A percentile compares a stretch with the other conserved stretches of the same genome.
Evolutionary conservation across 1,140 invertebrate genomes (phyloP).

Genomic region (Harpegnathos saltator): DNA sequence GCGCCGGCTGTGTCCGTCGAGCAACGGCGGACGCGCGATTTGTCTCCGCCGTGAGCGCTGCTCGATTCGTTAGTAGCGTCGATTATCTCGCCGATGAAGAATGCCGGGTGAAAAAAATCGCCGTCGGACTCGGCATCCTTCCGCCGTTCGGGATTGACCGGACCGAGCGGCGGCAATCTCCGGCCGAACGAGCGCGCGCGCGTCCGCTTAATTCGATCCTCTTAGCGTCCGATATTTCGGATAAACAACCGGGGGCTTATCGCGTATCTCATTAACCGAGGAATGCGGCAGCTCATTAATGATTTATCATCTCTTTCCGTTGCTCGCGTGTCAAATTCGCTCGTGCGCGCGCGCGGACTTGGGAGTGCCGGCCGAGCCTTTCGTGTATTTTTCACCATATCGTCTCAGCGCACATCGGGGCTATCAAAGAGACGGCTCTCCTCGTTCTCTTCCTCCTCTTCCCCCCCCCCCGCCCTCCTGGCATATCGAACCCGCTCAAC

Average conservation of each 20-base stretch:
- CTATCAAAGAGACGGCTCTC: slow-evolving; percentile 19
- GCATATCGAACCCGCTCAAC: neutral
- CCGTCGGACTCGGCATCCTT: too few species aligned
- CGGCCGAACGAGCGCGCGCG: neutral
- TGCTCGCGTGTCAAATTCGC: slow-evolving; percentile 49
- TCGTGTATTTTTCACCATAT: slow-evolving; percentile 43
- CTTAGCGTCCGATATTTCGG: slow-evolving; percentile 12
- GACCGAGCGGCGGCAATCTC: neutral
- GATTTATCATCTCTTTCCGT: slow-evolving; percentile 45
- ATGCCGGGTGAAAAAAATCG: too few species aligned
- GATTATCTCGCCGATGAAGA: too few species aligned
- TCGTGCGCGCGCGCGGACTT: slow-evolving; percentile 1
- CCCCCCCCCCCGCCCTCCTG: neutral
- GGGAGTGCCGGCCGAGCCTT: neutral
- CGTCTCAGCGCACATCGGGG: slow-evolving; percentile 41
- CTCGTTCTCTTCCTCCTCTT: neutral
- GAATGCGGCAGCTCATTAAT: slow-evolving; percentile 41
- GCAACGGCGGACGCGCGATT: too few species aligned
- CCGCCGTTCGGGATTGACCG: too few species aligned
- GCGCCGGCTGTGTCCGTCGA: too few species aligned
- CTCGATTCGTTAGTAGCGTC: too few species aligned
- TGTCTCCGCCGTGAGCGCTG: too few species aligned
- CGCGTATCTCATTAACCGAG: slow-evolving; percentile 39
- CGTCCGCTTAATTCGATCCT: neutral
- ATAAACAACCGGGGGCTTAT: slow-evolving; percentile 4